Base-by-base conservation (phyloP, 2,888 invertebrate species). In the Aquatica leii region DNA sequence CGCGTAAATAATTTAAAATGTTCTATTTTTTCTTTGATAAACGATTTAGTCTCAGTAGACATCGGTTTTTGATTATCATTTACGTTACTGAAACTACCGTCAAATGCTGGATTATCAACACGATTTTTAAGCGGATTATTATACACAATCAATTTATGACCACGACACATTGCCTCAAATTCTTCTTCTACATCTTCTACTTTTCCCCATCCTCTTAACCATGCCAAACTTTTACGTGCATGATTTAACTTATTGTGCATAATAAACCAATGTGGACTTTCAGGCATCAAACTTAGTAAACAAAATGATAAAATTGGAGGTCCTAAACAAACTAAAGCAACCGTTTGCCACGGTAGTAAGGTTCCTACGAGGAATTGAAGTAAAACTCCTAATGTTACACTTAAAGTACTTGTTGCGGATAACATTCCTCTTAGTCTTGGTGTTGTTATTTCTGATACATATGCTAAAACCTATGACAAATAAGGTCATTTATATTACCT, bases 381-480 rank as follows among this genome's bases (percentile, higher is more conserved):
- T 75, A 93, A 89, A 17, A 92, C 86, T 0, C 93, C 93, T 1
- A 89, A 80, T 63, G 92, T 92, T 69, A 93, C 89, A 69, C 90
- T 86, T 81, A 91, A 87, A 0, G 91, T 88, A 64, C 92, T 90
- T 15, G 91, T 88, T 5, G 93, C 91, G 0, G 92, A 85, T 1
- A 92, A 82, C 70, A 89, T 85, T 0, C 93, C 93, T 21, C 93
- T 86, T 37, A 93, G 84, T 74, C 90, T 88, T 0, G 93, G 93
- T 77, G 92, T 90, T 0, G 92, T 91, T 53, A 93, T 88, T 82
- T 93, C 93, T 5, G 93, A 92, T 11, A 93, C 92, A 77, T 93
- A 93, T 0, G 92, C 93, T 72, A 93, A 80, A 34, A 92, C 90
- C 90, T 90, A n/a, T 74, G 15, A 77, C 75, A 52, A 35, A 15